Conservation (phyloP, 1,140 invertebrate genomes). For the Teleogryllus occipitalis region DNA sequence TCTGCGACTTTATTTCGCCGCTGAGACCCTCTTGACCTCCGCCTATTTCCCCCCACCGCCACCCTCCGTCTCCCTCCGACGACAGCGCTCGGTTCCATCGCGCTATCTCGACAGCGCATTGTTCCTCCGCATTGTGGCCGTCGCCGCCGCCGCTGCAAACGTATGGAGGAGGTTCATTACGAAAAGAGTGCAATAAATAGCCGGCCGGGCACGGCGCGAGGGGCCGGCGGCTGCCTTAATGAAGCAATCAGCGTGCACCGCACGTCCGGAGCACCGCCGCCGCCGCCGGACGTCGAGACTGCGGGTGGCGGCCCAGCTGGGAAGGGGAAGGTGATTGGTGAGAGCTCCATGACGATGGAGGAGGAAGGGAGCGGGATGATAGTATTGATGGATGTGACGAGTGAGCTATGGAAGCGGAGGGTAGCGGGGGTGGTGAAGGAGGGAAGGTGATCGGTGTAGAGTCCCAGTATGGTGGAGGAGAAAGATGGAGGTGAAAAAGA, state of each 20-base stretch:
- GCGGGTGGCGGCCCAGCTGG: neutral
- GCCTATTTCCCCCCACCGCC: neutral
- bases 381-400: too few relatives aligned
- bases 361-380: neutral
- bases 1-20: too few relatives aligned
- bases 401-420: too few relatives aligned
- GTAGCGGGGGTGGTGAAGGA: too few relatives aligned
- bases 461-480: too few relatives aligned
- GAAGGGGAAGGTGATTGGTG: neutral
- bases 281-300: neutral
- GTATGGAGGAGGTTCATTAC: conserved; percentile 3
- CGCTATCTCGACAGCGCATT: neutral
- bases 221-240: neutral
- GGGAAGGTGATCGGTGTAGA: too few relatives aligned
- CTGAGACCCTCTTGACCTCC: too few relatives aligned
- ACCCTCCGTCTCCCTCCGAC: neutral
- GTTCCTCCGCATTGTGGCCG: neutral
- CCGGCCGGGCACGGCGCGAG: neutral
- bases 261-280: neutral
- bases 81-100: too few relatives aligned
- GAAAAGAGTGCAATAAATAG: neutral
- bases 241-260: neutral
- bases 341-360: neutral
- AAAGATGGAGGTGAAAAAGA: too few relatives aligned
- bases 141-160: neutral